These are phyloP conservation scores for Leistus spinibarbis DNA, from an alignment of 2,888 invertebrate species.

Conservation along the genomic window DNA sequence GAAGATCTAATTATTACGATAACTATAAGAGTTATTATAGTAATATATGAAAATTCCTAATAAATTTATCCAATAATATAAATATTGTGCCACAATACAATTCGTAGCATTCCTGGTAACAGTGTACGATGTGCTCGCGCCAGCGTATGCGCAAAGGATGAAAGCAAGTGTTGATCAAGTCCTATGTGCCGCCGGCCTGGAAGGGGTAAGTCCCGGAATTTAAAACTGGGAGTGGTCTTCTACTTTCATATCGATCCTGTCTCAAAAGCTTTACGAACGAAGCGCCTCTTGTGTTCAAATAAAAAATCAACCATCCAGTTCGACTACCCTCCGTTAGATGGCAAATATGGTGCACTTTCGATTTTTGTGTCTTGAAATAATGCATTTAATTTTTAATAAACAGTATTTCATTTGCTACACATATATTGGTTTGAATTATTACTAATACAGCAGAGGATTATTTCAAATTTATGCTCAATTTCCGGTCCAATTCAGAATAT, in stretches of 20 bases:
- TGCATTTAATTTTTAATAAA: neutral
- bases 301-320: neutral
- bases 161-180: neutral
- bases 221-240: constrained; percentile 37
- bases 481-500: too few relatives aligned
- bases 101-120: neutral
- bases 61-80: neutral
- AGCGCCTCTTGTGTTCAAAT: constrained; percentile 15
- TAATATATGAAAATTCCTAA: too few relatives aligned
- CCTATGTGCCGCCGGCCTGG: neutral
- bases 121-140: neutral
- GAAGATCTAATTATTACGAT: too few relatives aligned
- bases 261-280: neutral
- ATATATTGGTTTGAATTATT: neutral
- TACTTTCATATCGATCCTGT: constrained; percentile 34
- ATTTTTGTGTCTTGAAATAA: neutral
- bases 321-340: constrained; percentile 16
- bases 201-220: constrained; percentile 18
- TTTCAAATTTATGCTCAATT: too few relatives aligned
- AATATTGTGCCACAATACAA: neutral
- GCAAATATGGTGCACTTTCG: neutral
- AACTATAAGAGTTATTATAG: too few relatives aligned
- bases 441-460: too few relatives aligned
- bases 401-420: neutral
- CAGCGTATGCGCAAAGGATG: constrained; percentile 7